Evolutionary conservation across 1,140 invertebrate species (phyloP).

Genomic region (Bombus difficillimus): DNA sequence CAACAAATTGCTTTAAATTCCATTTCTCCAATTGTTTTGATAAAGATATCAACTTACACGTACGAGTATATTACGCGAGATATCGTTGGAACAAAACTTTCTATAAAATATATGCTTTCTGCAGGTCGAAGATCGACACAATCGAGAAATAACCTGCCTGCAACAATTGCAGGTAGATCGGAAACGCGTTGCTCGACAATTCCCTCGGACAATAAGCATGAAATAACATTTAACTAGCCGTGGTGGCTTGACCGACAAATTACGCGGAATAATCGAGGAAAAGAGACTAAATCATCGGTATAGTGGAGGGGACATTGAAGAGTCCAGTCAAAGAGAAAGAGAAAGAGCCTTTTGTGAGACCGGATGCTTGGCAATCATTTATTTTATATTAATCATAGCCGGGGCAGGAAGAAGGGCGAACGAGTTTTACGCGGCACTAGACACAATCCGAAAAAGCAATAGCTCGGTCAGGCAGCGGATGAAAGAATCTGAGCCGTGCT

Average conservation of each 20-base stretch:
- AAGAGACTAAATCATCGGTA: slow-evolving; percentile 49
- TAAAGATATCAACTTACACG: no score
- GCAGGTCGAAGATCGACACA: slow-evolving; percentile 13
- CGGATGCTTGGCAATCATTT: slow-evolving; percentile 81
- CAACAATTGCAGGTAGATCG: slow-evolving; percentile 57
- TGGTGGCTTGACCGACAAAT: slow-evolving; percentile 81
- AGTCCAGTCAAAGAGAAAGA: slow-evolving; percentile 31
- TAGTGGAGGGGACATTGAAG: slow-evolving; percentile 47
- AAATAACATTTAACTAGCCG: slow-evolving; percentile 82
- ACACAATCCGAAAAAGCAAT: slow-evolving; percentile 13
- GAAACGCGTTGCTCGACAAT: slow-evolving; percentile 69
- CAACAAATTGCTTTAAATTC: no score
- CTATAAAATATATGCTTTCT: background rate
- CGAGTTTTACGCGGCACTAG: slow-evolving; percentile 48
- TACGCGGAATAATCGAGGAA: slow-evolving; percentile 80
- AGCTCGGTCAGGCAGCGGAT: slow-evolving; percentile 32
- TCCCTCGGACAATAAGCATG: slow-evolving; percentile 81
- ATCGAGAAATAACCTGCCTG: slow-evolving; percentile 33
- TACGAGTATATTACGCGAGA: no score
- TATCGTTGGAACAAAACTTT: no score
- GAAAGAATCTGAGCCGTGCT: slow-evolving; percentile 53
- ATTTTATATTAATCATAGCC: slow-evolving; percentile 82
- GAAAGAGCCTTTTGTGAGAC: slow-evolving; percentile 74
- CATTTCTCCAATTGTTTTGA: no score
- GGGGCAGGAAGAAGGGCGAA: slow-evolving; percentile 67